Conservation (phyloP, 1,140 invertebrate species). For the Cyclargus thomasi region DNA sequence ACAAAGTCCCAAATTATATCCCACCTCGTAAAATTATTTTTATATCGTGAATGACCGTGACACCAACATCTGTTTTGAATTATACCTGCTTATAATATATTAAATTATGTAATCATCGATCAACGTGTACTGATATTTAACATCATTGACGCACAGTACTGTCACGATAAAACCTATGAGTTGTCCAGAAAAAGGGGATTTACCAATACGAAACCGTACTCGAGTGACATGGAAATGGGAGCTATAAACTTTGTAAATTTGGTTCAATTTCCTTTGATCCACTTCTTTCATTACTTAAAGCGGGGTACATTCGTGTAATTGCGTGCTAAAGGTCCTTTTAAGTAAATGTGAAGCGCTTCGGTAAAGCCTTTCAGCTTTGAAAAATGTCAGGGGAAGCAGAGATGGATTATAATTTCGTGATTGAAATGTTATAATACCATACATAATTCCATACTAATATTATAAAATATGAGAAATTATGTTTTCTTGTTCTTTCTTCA, state of each 20-base stretch:
- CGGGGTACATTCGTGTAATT: neutral
- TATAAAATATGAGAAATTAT: too few species aligned
- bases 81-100: neutral
- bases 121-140: neutral
- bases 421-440: neutral
- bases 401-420: neutral
- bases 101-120: neutral
- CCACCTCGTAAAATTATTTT: neutral
- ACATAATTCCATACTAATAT: too few species aligned
- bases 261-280: neutral
- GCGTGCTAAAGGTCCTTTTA: neutral
- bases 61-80: neutral
- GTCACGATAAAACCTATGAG: neutral
- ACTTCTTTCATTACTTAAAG: neutral
- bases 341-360: neutral
- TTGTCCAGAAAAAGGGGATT: neutral
- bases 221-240: neutral
- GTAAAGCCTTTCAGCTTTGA: neutral
- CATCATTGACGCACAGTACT: neutral
- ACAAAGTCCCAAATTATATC: neutral
- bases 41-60: neutral
- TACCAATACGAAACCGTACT: neutral
- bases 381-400: neutral
- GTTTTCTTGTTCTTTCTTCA: too few species aligned
- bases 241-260: neutral